Evolutionary conservation across 2,113 vertebrate genomes (phyloP), one percentile per base, ranked within the genome.

Genomic region (Cnemophilus loriae): DNA sequence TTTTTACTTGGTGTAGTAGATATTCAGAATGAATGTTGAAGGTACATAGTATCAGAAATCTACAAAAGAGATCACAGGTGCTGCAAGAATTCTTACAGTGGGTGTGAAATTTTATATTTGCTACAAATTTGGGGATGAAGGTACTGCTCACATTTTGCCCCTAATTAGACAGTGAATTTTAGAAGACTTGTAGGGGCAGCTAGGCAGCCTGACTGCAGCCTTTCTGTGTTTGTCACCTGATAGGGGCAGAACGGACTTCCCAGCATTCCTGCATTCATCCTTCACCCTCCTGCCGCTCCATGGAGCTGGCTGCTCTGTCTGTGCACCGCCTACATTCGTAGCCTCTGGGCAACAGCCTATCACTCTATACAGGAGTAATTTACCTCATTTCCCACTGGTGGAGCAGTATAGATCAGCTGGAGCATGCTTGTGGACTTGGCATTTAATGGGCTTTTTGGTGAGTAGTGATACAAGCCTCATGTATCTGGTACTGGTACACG

Each of bases 401-500:
- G 60, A 93, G 50, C 59, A 28, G 28, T 23, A 37, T 23, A 49
- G 53, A 94, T 81, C 84, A 94, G 52, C 95, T 90, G 88, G 68
- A 84, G n/a, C 5, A 6, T 46, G 68, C 82, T 46, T 19, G 21
- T 23, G 47, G 79, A 90, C 59, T 80, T 88, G 82, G 32, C 47
- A 64, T 85, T 85, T 47, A 77, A 52, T 11, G 70, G 52, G 63
- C 44, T 86, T 81, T 81, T 50, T 61, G 96, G 95, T 96, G 88
- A 96, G 93, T 92, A 94, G 87, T 8, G 17, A 49, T 32, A 60
- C 21, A 55, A 84, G 42, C 50, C 23, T 90, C 63, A 16, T 11
- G n/a, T 73, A 32, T 80, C 63, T 70, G 76, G 27, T 93, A 15
- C 21, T 60, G 32, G 87, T 68, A 87, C 57, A 49, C 1, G 0